phyloP scores from a whole-genome alignment of 92 coral and sea anemone species.

The Chrysogorgia sp. region DNA sequence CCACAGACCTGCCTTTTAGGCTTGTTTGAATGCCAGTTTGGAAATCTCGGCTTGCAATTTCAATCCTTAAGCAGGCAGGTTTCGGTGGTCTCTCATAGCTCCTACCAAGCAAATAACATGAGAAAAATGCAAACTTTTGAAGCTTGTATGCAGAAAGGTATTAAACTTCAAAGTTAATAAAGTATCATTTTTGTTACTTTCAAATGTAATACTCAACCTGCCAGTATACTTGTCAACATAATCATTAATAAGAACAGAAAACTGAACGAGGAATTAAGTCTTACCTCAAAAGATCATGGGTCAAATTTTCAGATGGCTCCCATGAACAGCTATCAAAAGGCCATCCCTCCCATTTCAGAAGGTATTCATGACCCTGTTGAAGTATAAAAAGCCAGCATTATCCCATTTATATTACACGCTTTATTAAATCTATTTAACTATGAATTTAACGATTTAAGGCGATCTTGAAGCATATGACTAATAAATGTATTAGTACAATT shows the following conservation, averaged over 20 bases:
- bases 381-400: neutral
- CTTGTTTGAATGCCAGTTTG: neutral
- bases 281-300: constrained; percentile 33
- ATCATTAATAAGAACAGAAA: neutral
- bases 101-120: constrained; percentile 29
- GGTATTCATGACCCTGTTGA: constrained; percentile 37
- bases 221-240: neutral
- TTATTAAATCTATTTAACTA: neutral
- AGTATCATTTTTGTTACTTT: too few species aligned
- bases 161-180: too few species aligned
- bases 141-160: too few species aligned
- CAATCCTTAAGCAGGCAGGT: neutral
- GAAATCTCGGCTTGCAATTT: constrained; percentile 34
- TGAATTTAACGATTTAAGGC: neutral
- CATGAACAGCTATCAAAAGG: constrained; percentile 36
- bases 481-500: constrained; percentile 8
- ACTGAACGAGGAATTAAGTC: constrained; percentile 3
- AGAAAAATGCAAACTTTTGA: too few species aligned
- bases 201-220: too few species aligned
- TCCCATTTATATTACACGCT: neutral
- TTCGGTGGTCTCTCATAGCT: constrained; percentile 15
- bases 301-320: constrained; percentile 45
- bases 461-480: neutral
- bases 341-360: constrained; percentile 52
- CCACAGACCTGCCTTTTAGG: constrained; percentile 32